A percentile compares a stretch with the other conserved stretches of the same genome.
These are phyloP conservation scores for Otis tarda DNA, from an alignment of 2,113 vertebrate species.

Conservation along the genomic window DNA sequence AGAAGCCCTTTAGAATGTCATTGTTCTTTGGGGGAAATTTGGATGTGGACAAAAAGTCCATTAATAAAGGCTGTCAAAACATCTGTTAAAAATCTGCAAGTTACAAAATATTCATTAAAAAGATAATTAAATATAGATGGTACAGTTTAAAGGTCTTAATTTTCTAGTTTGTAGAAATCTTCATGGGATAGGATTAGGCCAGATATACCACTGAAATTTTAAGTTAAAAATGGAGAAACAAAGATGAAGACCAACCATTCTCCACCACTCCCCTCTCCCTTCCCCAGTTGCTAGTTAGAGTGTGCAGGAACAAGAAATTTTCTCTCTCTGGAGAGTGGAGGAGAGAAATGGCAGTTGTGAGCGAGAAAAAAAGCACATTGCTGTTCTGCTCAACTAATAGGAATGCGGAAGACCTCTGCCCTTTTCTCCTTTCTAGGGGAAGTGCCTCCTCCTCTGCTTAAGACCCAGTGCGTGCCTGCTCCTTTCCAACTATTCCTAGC, in stretches of 20 bases:
- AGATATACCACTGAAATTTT: background rate
- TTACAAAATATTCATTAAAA: conserved; percentile 58
- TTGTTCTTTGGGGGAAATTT: conserved; percentile 54
- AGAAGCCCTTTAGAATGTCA: conserved; percentile 48
- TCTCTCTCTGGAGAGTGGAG: background rate
- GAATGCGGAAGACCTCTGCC: background rate
- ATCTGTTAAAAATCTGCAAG: conserved; percentile 56
- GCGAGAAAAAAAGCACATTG: background rate
- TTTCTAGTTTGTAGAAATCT: conserved; percentile 1
- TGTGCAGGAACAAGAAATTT: background rate
- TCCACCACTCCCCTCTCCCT: background rate
- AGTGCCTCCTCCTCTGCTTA: background rate
- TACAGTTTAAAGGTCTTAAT: background rate
- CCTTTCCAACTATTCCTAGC: background rate
- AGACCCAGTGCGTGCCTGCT: background rate
- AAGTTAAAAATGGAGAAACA: background rate
- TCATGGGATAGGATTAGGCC: background rate
- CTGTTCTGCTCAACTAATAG: background rate
- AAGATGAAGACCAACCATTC: background rate
- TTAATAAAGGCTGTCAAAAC: conserved; percentile 56
- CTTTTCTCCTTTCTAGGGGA: background rate
- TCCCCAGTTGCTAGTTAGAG: background rate
- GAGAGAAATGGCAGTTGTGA: background rate
- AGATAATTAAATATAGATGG: conserved; percentile 32
- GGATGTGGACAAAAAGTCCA: conserved; percentile 49